Percentiles rank a stretch among this genome's conserved stretches.
Conservation (phyloP, 2,797 vertebrate genomes). For the Scolopax rusticola region DNA sequence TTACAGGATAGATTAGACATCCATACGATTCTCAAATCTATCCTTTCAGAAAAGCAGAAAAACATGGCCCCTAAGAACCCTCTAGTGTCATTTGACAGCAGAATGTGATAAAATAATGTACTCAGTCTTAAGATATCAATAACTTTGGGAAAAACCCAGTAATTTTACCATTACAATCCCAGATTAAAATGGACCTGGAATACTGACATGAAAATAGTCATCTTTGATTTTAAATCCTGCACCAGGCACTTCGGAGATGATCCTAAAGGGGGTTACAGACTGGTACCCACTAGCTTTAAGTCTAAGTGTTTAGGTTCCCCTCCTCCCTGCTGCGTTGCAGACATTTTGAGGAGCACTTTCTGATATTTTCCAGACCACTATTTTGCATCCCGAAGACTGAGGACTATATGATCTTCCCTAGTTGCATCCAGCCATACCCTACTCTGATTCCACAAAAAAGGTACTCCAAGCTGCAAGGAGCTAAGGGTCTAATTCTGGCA, state of each 20-base stretch:
- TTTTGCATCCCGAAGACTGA: not conserved
- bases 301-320: not conserved
- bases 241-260: not conserved
- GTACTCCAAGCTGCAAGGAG: not conserved
- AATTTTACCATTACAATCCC: not conserved
- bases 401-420: not conserved
- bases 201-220: not conserved
- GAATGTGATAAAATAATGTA: not conserved
- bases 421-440: not conserved
- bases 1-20: not conserved
- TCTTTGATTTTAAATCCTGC: not conserved
- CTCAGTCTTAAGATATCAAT: not conserved
- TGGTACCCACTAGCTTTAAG: not conserved
- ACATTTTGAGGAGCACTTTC: not conserved
- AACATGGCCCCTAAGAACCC: not conserved
- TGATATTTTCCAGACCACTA: not conserved
- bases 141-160: rapidly evolving
- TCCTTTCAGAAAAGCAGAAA: not conserved
- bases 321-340: not conserved
- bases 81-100: not conserved
- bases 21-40: not conserved
- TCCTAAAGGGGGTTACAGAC: not conserved
- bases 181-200: not conserved
- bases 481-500: not conserved
- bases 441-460: not conserved